Conservation (phyloP, 2,113 vertebrate genomes). For the Ahaetulla prasina region DNA sequence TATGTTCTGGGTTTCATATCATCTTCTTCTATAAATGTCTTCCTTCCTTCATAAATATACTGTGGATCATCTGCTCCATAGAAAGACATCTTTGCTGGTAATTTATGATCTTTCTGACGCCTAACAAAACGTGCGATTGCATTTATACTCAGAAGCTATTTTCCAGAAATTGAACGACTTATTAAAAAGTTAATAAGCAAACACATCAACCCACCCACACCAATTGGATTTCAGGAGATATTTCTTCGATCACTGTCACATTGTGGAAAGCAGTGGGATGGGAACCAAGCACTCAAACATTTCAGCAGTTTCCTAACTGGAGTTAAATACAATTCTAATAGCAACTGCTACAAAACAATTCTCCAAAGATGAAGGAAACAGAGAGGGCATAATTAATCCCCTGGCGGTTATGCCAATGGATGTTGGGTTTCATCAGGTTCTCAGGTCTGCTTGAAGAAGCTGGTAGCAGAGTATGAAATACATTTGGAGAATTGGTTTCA, state of each 20-base stretch:
- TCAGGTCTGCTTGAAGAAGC: conserved; percentile 29
- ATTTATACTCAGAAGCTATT: conserved; percentile 35
- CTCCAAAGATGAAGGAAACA: background rate
- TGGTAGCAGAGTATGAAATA: conserved; percentile 10
- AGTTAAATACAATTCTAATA: conserved; percentile 51
- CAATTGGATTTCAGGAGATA: conserved; percentile 50
- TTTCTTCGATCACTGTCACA: conserved; percentile 50
- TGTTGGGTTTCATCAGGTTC: conserved; percentile 15
- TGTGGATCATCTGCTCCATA: conserved; percentile 20
- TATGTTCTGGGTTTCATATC: background rate
- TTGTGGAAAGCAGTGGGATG: conserved; percentile 52
- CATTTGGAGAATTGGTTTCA: conserved; percentile 29
- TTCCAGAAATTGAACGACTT: conserved; percentile 59
- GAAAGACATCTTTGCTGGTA: conserved; percentile 37
- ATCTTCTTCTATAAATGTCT: background rate
- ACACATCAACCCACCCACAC: conserved; percentile 26
- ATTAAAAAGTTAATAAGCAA: conserved; percentile 63
- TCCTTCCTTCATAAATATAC: background rate
- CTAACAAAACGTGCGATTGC: conserved; percentile 46
- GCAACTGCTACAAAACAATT: conserved; percentile 20
- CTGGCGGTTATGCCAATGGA: background rate
- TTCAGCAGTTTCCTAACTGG: conserved; percentile 52
- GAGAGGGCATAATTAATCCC: conserved; percentile 48
- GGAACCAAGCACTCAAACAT: conserved; percentile 51
- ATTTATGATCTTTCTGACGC: conserved; percentile 28